A percentile compares a stretch with the other conserved stretches of the same genome.
phyloP scores from a whole-genome alignment of 2,888 invertebrate species.

The Philonicus albiceps region DNA sequence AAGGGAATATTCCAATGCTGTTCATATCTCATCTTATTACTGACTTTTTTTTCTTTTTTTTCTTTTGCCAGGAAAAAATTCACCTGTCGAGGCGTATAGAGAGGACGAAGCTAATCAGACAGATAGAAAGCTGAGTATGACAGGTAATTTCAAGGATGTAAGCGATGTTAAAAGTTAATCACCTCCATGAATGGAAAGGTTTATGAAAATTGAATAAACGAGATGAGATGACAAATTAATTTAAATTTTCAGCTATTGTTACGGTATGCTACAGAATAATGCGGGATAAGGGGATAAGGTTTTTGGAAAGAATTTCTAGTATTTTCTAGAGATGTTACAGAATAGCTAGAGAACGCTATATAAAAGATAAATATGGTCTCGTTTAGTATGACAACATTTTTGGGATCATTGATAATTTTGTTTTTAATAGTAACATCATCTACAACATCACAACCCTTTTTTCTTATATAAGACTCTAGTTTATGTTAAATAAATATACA shows the following conservation, averaged over 20 bases:
- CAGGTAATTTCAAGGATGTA: conserved; percentile 18
- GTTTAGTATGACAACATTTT: too few species aligned
- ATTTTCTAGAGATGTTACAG: too few species aligned
- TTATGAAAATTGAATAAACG: neutral
- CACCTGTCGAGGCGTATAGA: conserved; percentile 17
- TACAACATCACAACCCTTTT: too few species aligned
- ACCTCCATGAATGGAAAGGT: neutral
- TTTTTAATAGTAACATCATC: too few species aligned
- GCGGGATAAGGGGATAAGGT: neutral
- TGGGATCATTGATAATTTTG: too few species aligned
- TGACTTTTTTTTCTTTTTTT: neutral
- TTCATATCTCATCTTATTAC: neutral
- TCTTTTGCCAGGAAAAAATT: neutral
- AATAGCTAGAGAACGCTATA: too few species aligned
- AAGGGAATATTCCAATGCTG: neutral
- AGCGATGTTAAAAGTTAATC: conserved; percentile 20
- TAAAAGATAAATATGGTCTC: too few species aligned
- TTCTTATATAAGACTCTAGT: too few species aligned
- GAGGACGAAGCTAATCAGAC: conserved; percentile 7
- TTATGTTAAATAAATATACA: too few species aligned
- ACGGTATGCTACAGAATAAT: neutral
- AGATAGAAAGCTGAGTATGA: conserved; percentile 29
- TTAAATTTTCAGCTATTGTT: neutral
- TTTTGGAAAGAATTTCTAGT: too few species aligned
- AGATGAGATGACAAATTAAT: conserved; percentile 7